Evolutionary conservation across 2,888 invertebrate species (phyloP).

Genomic region (Leistus spinibarbis): DNA sequence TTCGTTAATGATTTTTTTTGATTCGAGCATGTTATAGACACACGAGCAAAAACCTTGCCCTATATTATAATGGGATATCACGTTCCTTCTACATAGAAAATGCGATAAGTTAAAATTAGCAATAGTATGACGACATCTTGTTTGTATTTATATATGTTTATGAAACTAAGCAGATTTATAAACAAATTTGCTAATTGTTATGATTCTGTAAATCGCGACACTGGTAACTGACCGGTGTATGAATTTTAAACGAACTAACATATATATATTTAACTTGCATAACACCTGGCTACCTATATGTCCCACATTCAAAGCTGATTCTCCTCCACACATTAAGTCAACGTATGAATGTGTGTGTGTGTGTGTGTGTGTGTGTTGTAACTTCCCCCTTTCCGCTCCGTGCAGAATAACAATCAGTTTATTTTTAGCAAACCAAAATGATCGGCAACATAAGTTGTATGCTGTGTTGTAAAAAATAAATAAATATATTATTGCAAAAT

Average conservation of each 20-base stretch:
- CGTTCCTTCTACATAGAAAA: no score
- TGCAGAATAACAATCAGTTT: constrained; percentile 10
- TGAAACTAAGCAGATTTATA: neutral
- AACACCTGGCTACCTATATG: constrained; percentile 10
- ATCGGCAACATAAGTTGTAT: neutral
- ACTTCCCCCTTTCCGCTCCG: neutral
- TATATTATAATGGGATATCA: no score
- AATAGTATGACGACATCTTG: neutral
- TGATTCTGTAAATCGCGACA: neutral
- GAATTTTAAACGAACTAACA: neutral
- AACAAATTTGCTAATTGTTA: neutral
- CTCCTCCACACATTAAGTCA: neutral
- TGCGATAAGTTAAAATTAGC: no score
- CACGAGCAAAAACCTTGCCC: no score
- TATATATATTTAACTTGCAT: neutral
- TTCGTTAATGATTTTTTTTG: no score
- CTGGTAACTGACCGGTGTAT: neutral
- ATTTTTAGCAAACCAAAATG: neutral
- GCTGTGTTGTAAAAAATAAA: neutral
- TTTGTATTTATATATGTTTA: neutral
- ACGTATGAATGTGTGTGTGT: neutral
- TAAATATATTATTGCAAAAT: neutral
- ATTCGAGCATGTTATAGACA: no score
- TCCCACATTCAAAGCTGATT: constrained; percentile 23
- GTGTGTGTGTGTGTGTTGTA: neutral